phyloP scores from a whole-genome alignment of 2,888 invertebrate genomes.

The Aphidoletes aphidimyza region DNA sequence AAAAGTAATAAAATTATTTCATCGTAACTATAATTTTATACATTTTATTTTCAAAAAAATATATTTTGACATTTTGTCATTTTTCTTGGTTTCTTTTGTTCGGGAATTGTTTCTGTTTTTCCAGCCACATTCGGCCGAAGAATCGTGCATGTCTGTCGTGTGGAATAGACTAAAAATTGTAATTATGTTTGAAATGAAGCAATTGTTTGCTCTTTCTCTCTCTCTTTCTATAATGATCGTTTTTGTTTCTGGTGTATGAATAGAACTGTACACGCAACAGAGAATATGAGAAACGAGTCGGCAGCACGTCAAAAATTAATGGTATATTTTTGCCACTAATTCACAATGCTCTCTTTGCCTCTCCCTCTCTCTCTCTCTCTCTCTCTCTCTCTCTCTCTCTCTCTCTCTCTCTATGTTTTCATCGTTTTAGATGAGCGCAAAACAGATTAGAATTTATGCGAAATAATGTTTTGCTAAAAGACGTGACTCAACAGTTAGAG shows the following conservation, averaged over 20 bases:
- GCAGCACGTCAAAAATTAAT: constrained; percentile 38
- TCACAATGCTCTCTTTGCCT: background rate
- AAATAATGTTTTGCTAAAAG: background rate
- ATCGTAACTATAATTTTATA: no score
- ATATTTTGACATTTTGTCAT: constrained; percentile 50
- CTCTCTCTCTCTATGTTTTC: no score
- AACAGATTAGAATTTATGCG: background rate
- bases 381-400: no score
- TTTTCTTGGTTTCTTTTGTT: constrained; percentile 21
- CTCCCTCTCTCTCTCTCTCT: no score
- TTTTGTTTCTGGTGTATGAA: constrained; percentile 1
- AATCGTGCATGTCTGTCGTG: background rate
- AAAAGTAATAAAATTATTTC: no score
- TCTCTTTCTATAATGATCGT: no score
- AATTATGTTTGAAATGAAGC: constrained; percentile 25
- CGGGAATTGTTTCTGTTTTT: no score
- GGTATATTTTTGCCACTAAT: constrained; percentile 12
- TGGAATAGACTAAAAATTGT: constrained; percentile 28
- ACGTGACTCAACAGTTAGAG: constrained; percentile 35
- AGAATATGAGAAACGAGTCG: constrained; percentile 16
- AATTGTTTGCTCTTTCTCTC: no score
- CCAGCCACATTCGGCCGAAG: background rate
- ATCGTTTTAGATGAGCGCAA: no score
- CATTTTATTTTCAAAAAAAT: background rate
- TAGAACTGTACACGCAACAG: constrained; percentile 15